These are phyloP conservation scores for Mirza zaza DNA, from an alignment of 2,113 vertebrate species.

Conservation along the genomic window DNA sequence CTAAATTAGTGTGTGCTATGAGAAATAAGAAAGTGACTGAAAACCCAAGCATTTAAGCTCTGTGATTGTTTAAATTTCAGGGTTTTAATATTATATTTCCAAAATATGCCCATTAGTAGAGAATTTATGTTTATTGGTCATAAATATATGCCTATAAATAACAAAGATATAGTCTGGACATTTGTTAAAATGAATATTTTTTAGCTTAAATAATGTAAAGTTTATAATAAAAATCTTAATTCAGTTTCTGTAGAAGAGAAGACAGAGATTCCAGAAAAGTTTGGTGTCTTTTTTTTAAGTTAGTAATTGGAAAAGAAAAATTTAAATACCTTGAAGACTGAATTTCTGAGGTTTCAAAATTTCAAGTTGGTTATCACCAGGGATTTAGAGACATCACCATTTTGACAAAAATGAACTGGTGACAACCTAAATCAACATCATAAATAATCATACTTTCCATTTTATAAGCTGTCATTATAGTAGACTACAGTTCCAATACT, in stretches of 20 bases:
- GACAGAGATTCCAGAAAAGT: not conserved
- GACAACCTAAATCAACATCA: not conserved
- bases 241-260: not conserved
- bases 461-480: not conserved
- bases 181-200: not conserved
- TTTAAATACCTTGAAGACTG: not conserved
- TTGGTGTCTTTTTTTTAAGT: not conserved
- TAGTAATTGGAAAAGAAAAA: not conserved
- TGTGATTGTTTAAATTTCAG: not conserved
- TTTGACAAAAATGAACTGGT: not conserved
- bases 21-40: not conserved
- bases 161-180: not conserved
- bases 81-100: not conserved
- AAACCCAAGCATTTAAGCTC: not conserved
- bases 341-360: not conserved
- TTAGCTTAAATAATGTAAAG: not conserved
- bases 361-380: not conserved
- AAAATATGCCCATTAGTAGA: not conserved
- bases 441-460: not conserved
- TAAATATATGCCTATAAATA: not conserved
- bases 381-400: not conserved
- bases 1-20: not conserved
- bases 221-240: not conserved
- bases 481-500: not conserved
- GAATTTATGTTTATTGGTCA: not conserved